A percentile compares a stretch with the other conserved stretches of the same genome.
Evolutionary conservation across 2,113 vertebrate genomes (phyloP).

Genomic region (Gavialis gangeticus): DNA sequence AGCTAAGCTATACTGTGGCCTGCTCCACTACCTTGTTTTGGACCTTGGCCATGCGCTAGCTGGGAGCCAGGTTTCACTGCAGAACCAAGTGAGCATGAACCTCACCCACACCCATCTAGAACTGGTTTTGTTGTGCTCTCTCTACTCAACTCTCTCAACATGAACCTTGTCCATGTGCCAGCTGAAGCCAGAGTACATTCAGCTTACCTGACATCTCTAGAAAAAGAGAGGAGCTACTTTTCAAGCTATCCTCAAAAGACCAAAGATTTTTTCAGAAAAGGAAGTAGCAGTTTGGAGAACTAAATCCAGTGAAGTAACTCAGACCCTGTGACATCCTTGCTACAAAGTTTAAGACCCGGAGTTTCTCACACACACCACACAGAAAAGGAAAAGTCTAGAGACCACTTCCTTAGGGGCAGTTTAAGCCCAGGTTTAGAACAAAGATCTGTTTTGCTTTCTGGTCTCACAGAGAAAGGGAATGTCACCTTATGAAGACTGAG

Average conservation of each 20-base stretch:
- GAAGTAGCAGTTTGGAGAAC: background rate
- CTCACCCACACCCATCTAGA: background rate
- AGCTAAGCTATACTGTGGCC: background rate
- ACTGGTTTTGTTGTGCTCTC: background rate
- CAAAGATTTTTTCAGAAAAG: background rate
- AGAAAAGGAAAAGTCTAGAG: too few species aligned
- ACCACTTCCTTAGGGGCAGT: too few species aligned
- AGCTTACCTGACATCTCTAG: background rate
- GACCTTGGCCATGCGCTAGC: background rate
- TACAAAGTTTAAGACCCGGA: too few species aligned
- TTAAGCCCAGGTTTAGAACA: too few species aligned
- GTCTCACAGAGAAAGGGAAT: too few species aligned
- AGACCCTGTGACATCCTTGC: too few species aligned
- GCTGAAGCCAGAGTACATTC: background rate
- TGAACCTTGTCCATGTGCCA: background rate
- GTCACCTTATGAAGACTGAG: too few species aligned
- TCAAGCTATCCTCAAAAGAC: background rate
- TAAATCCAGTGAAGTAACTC: too few species aligned
- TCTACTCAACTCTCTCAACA: background rate
- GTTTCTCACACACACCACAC: too few species aligned
- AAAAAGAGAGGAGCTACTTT: slow-evolving; percentile 7
- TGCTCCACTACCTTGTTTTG: background rate
- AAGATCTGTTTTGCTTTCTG: too few species aligned
- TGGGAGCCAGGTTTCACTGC: background rate
- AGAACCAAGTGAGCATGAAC: background rate